A percentile compares a stretch with the other conserved stretches of the same genome.
Conservation (phyloP, 2,797 vertebrate genomes). For the Enteromius viviparus region DNA sequence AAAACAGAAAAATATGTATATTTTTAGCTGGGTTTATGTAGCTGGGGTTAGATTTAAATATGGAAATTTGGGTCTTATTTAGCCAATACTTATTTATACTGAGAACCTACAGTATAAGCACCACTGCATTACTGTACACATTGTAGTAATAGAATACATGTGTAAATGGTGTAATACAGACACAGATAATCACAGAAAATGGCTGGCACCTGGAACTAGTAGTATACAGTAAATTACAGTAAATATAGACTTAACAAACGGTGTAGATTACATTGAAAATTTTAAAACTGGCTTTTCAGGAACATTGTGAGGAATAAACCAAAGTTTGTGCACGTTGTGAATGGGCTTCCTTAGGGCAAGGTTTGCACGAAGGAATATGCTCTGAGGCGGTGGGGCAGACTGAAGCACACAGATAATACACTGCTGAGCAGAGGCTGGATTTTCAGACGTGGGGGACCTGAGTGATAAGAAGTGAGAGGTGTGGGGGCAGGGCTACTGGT, state of each 20-base stretch:
- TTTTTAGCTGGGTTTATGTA: too few relatives aligned
- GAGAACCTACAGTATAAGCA: background rate
- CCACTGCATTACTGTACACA: background rate
- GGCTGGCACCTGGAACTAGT: background rate
- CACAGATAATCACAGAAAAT: background rate
- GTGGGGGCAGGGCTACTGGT: conserved; percentile 1
- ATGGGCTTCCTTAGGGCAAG: conserved; percentile 34
- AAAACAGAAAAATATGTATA: too few relatives aligned
- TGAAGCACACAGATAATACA: conserved; percentile 52
- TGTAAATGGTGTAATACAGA: background rate
- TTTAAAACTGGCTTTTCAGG: background rate
- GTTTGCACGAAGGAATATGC: conserved; percentile 41
- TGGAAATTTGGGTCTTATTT: background rate
- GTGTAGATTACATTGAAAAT: background rate
- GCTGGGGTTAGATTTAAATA: background rate
- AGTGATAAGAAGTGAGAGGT: conserved; percentile 52
- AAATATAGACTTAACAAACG: background rate
- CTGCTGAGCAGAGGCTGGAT: conserved; percentile 37
- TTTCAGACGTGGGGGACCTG: conserved; percentile 34
- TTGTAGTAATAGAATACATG: background rate
- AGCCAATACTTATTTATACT: background rate
- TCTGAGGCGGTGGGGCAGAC: conserved; percentile 26
- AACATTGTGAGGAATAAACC: background rate
- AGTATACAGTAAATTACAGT: background rate
- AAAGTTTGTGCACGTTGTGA: conserved; percentile 9